phyloP scores from a whole-genome alignment of 1,140 invertebrate species.

The Drosophila setifemur region DNA sequence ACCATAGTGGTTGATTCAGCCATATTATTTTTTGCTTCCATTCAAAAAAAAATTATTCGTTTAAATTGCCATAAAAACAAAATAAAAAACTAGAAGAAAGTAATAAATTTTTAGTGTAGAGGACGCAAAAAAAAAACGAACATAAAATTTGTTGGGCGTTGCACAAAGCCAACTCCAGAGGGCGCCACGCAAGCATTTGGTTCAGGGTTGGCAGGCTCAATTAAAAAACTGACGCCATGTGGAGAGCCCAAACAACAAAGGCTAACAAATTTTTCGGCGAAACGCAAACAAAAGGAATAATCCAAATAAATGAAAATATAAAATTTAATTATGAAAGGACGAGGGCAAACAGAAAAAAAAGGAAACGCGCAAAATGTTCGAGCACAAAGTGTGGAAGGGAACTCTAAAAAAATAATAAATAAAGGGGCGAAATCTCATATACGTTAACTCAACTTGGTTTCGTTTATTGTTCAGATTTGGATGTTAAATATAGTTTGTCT shows the following conservation, averaged over 20 bases:
- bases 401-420: conserved; percentile 40
- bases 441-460: conserved; percentile 67
- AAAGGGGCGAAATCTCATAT: conserved; percentile 57
- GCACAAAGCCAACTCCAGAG: conserved; percentile 40
- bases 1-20: not conserved
- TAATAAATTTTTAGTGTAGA: conserved; percentile 72
- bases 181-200: not conserved
- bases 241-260: conserved; percentile 54
- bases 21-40: not conserved
- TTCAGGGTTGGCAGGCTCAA: conserved; percentile 42
- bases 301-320: conserved; percentile 36
- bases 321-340: conserved; percentile 73
- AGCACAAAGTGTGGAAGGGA: conserved; percentile 23
- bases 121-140: conserved; percentile 45
- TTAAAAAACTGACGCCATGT: conserved; percentile 53
- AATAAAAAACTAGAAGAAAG: conserved; percentile 39
- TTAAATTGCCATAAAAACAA: conserved; percentile 39
- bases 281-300: conserved; percentile 20
- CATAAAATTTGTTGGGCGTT: not conserved
- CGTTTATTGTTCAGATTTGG: conserved; percentile 45
- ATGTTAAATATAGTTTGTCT: conserved; percentile 15
- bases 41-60: conserved; percentile 22
- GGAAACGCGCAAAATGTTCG: conserved; percentile 11
- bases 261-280: conserved; percentile 60
- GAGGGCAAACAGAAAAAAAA: conserved; percentile 8